These are phyloP conservation scores for Lasioglossum calceatum DNA, from an alignment of 2,888 invertebrate species.

Conservation along the genomic window DNA sequence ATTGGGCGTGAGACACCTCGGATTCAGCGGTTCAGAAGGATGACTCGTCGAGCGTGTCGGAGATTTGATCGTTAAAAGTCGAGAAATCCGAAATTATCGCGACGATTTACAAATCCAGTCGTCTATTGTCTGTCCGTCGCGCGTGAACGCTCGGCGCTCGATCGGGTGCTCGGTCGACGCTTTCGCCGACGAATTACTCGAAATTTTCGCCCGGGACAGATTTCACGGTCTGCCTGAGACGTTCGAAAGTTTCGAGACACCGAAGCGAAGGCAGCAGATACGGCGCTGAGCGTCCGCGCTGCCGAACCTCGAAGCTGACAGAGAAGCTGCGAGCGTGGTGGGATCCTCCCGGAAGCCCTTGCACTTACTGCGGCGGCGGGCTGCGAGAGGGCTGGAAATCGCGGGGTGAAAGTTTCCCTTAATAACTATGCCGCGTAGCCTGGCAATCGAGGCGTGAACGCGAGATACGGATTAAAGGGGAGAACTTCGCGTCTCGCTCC, in stretches of 20 bases:
- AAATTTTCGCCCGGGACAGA: constrained; percentile 77
- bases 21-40: neutral
- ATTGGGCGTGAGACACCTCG: neutral
- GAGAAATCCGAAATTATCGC: constrained; percentile 39
- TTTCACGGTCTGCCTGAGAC: constrained; percentile 81
- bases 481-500: constrained; percentile 65
- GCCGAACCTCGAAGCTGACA: neutral
- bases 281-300: neutral
- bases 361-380: constrained; percentile 39
- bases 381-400: neutral
- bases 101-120: constrained; percentile 51
- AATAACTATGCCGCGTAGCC: constrained; percentile 80
- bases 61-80: neutral
- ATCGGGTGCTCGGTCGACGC: constrained; percentile 64
- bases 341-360: constrained; percentile 40
- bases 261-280: constrained; percentile 46
- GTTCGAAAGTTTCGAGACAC: constrained; percentile 80
- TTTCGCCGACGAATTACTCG: constrained; percentile 68
- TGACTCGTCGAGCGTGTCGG: neutral
- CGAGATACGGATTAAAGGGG: constrained; percentile 81
- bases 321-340: constrained; percentile 57
- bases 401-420: constrained; percentile 77
- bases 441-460: constrained; percentile 81
- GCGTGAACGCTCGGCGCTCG: constrained; percentile 47
- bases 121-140: constrained; percentile 56